Evolutionary conservation across 2,113 vertebrate species (phyloP).

Genomic region (Albula goreensis): DNA sequence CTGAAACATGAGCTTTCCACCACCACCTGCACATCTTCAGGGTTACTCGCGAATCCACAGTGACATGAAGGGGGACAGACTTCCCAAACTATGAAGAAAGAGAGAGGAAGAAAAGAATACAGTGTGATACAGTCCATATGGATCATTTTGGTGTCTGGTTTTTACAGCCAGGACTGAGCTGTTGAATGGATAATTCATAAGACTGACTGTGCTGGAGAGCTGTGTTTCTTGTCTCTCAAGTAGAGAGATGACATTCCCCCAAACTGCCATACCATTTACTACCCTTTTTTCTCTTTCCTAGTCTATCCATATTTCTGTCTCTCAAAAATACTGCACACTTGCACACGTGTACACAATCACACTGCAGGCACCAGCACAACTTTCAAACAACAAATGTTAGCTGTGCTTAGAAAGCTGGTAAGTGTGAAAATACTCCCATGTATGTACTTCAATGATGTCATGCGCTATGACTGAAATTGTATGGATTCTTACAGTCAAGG

Average conservation of each 20-base stretch:
- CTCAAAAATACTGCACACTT: background rate
- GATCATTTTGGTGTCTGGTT: background rate
- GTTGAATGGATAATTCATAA: conserved; percentile 1
- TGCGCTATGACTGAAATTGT: too few relatives aligned
- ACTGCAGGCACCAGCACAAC: background rate
- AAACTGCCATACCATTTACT: background rate
- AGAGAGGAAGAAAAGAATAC: background rate
- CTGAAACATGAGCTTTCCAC: conserved; percentile 42
- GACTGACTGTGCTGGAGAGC: conserved; percentile 11
- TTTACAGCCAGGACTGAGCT: background rate
- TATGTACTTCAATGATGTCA: too few relatives aligned
- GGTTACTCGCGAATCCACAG: background rate
- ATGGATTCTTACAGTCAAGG: too few relatives aligned
- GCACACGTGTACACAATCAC: background rate
- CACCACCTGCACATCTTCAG: background rate
- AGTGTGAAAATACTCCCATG: too few relatives aligned
- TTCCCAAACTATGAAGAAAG: background rate
- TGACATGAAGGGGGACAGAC: background rate
- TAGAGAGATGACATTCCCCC: background rate
- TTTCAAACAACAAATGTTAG: too few relatives aligned
- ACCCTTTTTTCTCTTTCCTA: background rate
- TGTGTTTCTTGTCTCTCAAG: background rate
- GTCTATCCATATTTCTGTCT: background rate
- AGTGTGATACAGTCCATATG: background rate
- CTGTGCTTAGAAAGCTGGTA: too few relatives aligned